Conservation (phyloP, 2,113 vertebrate genomes). For the Sprattus sprattus region DNA sequence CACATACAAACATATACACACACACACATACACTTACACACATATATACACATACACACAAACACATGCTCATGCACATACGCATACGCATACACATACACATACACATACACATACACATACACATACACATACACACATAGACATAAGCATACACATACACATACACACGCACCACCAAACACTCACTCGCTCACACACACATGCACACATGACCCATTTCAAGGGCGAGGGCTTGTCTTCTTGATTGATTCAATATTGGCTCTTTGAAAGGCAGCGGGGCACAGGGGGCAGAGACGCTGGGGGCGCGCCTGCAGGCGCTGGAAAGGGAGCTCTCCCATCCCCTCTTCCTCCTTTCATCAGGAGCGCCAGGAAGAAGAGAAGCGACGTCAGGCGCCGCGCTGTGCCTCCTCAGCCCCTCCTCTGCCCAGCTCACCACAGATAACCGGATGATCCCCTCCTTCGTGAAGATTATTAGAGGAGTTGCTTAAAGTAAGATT, state of each 20-base stretch:
- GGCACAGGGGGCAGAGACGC: conserved; percentile 59
- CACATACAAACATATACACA: too few relatives aligned
- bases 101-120: too few relatives aligned
- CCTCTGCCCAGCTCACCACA: conserved; percentile 54
- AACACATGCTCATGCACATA: too few relatives aligned
- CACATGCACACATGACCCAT: conserved; percentile 53
- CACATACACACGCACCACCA: not conserved
- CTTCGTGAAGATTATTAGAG: conserved; percentile 72
- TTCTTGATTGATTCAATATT: conserved; percentile 70
- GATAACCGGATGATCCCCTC: conserved; percentile 70
- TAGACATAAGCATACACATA: not conserved
- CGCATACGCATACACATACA: too few relatives aligned
- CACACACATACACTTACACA: too few relatives aligned
- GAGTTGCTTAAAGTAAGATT: conserved; percentile 52
- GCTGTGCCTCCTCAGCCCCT: conserved; percentile 57
- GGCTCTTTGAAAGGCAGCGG: conserved; percentile 60
- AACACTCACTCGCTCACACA: not conserved
- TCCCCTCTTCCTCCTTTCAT: conserved; percentile 66
- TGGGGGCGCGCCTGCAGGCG: conserved; percentile 68
- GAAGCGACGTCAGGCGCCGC: conserved; percentile 56
- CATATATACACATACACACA: too few relatives aligned
- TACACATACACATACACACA: too few relatives aligned
- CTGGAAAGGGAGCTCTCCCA: conserved; percentile 66
- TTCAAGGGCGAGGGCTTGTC: conserved; percentile 65
- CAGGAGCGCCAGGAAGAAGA: conserved; percentile 53